Evolutionary conservation across 1,140 invertebrate species (phyloP), one percentile per base, ranked within the genome.

Genomic region (Condylostylus longicornis): DNA sequence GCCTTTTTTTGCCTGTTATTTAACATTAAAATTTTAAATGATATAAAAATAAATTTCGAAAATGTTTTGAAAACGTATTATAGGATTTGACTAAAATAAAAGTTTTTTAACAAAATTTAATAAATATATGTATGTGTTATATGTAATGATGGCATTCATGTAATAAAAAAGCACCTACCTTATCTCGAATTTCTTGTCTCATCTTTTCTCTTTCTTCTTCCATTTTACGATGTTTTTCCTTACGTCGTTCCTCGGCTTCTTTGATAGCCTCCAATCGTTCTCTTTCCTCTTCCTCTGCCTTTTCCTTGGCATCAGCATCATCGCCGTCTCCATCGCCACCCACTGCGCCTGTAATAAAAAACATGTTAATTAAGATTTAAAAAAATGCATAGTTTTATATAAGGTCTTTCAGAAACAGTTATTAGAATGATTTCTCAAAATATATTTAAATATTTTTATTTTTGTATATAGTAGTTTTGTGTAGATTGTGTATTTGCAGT

Each of bases 151-250:
- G n/a, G n/a, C n/a, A n/a, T n/a, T n/a, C n/a, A n/a, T n/a, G n/a
- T n/a, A n/a, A n/a, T n/a, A n/a, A 25, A 25, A n/a, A 25, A 25
- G 23, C 7, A 23, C 66, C 64, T 58, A 95, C 90, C 81, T 96
- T 97, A 68, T 94, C 89, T 68, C 91, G 77, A 63, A 98, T 97
- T 63, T 89, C 85, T 65, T 94, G 89, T 58, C 93, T 73, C 87
- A 98, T 94, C 65, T 89, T 90, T 67, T 97, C 91, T 46, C 93
- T 70, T 64, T 97, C 91, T 51, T 90, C 89, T 64, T 98, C 93
- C 88, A 96, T 95, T 69, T 95, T 95, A 50, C 89, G 75, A 65
- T 96, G 89, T 61, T 95, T 96, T 65, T 96, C 89, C 70, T 91
- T 93, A 54, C 89, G 72, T 52, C 87, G 71, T 47, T 94, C 89